A percentile compares a stretch with the other conserved stretches of the same genome.
phyloP scores from a whole-genome alignment of 2,797 vertebrate species.

The Xenentodon cancila region DNA sequence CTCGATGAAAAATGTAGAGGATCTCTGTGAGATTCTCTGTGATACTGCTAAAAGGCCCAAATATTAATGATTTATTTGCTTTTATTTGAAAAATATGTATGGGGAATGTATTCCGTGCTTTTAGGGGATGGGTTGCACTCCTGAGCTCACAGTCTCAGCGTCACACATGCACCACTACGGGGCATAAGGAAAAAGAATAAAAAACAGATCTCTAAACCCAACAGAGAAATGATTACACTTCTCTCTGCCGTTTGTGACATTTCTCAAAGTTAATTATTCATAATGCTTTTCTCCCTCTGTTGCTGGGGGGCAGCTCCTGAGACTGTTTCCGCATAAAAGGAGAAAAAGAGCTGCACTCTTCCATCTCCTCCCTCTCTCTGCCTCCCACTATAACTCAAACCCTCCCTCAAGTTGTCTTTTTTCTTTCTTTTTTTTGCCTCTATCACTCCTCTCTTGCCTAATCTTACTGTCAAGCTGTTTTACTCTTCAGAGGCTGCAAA shows the following conservation, averaged over 20 bases:
- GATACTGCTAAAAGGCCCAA: slow-evolving; percentile 71
- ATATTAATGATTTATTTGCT: slow-evolving; percentile 85
- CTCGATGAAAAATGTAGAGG: slow-evolving; percentile 67
- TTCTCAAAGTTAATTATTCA: slow-evolving; percentile 85
- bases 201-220: slow-evolving; percentile 69
- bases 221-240: slow-evolving; percentile 77
- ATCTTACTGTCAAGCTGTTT: slow-evolving; percentile 57
- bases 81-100: slow-evolving; percentile 77
- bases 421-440: not conserved
- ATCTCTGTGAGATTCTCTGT: slow-evolving; percentile 42
- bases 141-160: slow-evolving; percentile 39
- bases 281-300: slow-evolving; percentile 78
- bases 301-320: slow-evolving; percentile 70
- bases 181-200: slow-evolving; percentile 45
- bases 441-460: slow-evolving; percentile 27
- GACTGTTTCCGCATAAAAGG: slow-evolving; percentile 60
- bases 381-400: slow-evolving; percentile 47
- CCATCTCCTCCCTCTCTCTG: slow-evolving; percentile 48
- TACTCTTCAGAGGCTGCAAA: slow-evolving; percentile 28
- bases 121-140: slow-evolving; percentile 60
- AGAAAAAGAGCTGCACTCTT: slow-evolving; percentile 56
- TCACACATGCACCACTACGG: slow-evolving; percentile 40
- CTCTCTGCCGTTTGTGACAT: slow-evolving; percentile 79
- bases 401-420: slow-evolving; percentile 49
- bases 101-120: slow-evolving; percentile 66